Base-by-base conservation (phyloP, 2,888 invertebrate genomes). In the Conops quadrifasciatus region DNA sequence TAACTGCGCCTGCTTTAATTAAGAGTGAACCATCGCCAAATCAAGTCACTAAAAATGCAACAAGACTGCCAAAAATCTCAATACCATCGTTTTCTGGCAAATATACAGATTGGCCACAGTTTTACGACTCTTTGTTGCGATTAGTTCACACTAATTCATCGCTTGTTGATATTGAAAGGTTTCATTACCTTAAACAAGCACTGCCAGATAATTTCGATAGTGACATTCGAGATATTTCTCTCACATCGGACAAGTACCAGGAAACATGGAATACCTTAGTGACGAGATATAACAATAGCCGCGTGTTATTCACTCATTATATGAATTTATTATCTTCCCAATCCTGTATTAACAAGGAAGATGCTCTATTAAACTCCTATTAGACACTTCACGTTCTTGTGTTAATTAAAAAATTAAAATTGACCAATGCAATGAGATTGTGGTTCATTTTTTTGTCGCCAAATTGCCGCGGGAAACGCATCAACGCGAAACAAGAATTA, bases 21-120 rank as follows among this genome's bases (percentile, higher is more conserved):
- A 49, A 5, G 49, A 49, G 11, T 24, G 53, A 56, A 56, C 1
- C 24, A 56, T 0, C 24, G 24, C 24, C 53, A 3, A 24, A 56
- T 5, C 53, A 21, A 24, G 24, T 2, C 5, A 5, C 19, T 21
- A 56, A 5, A 21, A 1, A 56, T 56, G 53, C 53, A 4, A 1
- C 53, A 56, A 19, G 53, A 56, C 1, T 24, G 13, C 53, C 53
- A 2, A 56, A 56, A 56, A 1, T 56, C 3, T 21, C 21, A 56
- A 56, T 71, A 21, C 71, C 67, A 45, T 47, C 62, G 30, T 71
- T 71, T 45, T 68, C 71, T n/a, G 68, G 64, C 16, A 68, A 64
- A 16, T 68, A 26, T 24, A 56, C 47, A 21, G 71, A 67, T 30
- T 71, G 71, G 64, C 68, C 71, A 13, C 58, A 56, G 19, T 71